A percentile compares a stretch with the other conserved stretches of the same genome.
These are phyloP conservation scores for Rhynchomys soricoides DNA, from an alignment of 2,113 vertebrate species.

Conservation along the genomic window DNA sequence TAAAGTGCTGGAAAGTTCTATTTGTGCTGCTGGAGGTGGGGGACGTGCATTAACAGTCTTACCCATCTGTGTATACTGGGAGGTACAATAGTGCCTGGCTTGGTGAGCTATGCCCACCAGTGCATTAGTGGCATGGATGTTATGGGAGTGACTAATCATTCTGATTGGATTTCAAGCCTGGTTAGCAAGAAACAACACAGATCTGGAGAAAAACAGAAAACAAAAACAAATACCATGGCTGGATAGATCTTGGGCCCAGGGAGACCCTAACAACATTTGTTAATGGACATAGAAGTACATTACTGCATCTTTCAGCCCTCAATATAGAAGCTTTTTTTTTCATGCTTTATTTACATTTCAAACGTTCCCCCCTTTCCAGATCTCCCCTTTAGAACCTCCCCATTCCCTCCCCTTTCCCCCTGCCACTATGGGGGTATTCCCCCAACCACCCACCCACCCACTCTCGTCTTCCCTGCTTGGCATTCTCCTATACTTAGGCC, in stretches of 20 bases:
- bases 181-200: neutral
- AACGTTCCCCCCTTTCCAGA: too few relatives aligned
- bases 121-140: neutral
- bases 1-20: neutral
- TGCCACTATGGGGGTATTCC: too few relatives aligned
- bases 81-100: neutral
- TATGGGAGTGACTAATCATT: neutral
- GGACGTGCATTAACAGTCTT: neutral
- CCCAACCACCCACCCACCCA: too few relatives aligned
- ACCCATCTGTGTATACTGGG: neutral
- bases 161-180: neutral
- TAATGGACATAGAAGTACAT: neutral
- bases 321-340: too few relatives aligned
- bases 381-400: too few relatives aligned
- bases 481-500: too few relatives aligned
- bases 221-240: neutral
- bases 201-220: neutral
- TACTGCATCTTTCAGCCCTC: neutral
- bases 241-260: neutral
- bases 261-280: neutral
- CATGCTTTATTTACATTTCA: too few relatives aligned
- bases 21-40: neutral
- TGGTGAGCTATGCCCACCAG: neutral
- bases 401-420: too few relatives aligned
- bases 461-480: too few relatives aligned